These are phyloP conservation scores for Anoplolepis gracilipes DNA, from an alignment of 1,140 invertebrate genomes.

Conservation along the genomic window DNA sequence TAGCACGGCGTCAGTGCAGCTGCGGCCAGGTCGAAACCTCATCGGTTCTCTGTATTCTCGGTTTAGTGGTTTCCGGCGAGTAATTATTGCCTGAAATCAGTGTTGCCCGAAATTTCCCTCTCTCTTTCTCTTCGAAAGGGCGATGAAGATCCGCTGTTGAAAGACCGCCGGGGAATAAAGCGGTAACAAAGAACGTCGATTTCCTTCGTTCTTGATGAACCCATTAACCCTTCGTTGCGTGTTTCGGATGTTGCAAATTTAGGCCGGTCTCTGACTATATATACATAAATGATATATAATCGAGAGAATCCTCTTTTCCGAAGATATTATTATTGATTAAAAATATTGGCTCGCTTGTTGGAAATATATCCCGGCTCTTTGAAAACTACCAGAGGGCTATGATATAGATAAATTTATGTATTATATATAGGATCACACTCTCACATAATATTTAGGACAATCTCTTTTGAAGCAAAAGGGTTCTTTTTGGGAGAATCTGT, in stretches of 20 bases:
- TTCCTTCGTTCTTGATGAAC: constrained; percentile 33
- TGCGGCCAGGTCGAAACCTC: constrained; percentile 41
- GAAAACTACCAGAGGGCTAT: not conserved
- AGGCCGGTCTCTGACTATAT: not conserved
- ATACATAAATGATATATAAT: not conserved
- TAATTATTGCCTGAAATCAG: constrained; percentile 58
- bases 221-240: constrained; percentile 21
- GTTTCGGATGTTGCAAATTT: not conserved
- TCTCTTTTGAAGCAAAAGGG: too few species aligned
- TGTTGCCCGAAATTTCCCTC: constrained; percentile 26
- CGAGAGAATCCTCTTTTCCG: too few species aligned
- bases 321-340: constrained; percentile 21
- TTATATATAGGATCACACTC: not conserved
- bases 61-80: constrained; percentile 38
- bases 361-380: not conserved
- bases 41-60: constrained; percentile 26
- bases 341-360: not conserved
- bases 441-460: too few species aligned
- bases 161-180: constrained; percentile 30
- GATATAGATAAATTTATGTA: not conserved
- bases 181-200: constrained; percentile 50
- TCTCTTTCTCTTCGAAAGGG: not conserved
- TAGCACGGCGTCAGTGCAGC: constrained; percentile 51
- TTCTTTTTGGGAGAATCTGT: too few species aligned
- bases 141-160: constrained; percentile 33